Conservation (phyloP, 2,888 invertebrate species). For the Linnaemya vulpina region DNA sequence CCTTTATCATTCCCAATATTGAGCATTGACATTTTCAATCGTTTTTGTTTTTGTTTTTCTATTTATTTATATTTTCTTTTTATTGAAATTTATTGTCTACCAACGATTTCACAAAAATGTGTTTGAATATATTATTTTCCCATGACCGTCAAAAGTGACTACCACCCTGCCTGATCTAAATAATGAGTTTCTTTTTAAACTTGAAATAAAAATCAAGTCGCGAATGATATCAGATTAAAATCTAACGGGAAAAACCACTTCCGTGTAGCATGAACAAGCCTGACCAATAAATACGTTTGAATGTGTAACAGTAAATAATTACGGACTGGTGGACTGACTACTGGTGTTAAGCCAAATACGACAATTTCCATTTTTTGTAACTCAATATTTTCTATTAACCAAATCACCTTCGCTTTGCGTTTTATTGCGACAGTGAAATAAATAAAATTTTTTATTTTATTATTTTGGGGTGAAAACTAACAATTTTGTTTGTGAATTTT, state of each 20-base stretch:
- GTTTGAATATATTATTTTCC: conserved; percentile 59
- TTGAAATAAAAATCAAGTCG: conserved; percentile 53
- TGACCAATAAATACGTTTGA: conserved; percentile 51
- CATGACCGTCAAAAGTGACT: conserved; percentile 60
- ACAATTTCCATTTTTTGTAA: conserved; percentile 23
- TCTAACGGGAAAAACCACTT: conserved; percentile 64
- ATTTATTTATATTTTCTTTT: conserved; percentile 9
- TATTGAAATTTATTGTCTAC: conserved; percentile 28
- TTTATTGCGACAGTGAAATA: conserved; percentile 17
- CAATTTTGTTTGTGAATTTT: conserved; percentile 62
- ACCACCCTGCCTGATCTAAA: conserved; percentile 47
- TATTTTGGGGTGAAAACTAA: conserved; percentile 67
- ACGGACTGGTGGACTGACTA: not conserved
- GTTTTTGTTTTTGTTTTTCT: not conserved
- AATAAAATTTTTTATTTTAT: conserved; percentile 15
- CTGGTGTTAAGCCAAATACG: not conserved
- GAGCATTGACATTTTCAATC: not conserved
- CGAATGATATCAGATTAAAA: conserved; percentile 66
- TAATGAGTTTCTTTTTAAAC: not conserved
- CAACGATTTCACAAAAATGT: conserved; percentile 44
- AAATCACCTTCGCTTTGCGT: conserved; percentile 64
- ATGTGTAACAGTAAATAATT: not conserved
- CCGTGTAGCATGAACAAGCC: conserved; percentile 52
- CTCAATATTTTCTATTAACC: conserved; percentile 49
- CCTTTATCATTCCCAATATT: not conserved